phyloP scores from a whole-genome alignment of 2,797 vertebrate genomes.

The Valencia hispanica region DNA sequence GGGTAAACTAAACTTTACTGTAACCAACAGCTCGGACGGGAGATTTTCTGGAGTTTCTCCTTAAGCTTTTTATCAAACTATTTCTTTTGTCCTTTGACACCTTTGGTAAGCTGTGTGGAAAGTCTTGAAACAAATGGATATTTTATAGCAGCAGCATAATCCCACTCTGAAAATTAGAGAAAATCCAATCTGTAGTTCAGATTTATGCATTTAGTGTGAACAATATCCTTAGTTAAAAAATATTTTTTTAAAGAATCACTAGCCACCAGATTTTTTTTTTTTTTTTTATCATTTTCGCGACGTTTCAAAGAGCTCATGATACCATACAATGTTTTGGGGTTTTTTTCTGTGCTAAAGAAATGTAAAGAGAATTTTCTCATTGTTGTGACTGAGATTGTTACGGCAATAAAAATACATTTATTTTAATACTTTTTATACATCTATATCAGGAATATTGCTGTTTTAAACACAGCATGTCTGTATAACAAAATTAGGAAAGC shows the following conservation, averaged over 20 bases:
- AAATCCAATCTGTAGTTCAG: neutral
- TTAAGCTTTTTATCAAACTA: neutral
- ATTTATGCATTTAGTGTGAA: neutral
- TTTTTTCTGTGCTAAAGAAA: too few species aligned
- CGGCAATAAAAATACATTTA: too few species aligned
- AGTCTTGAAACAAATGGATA: neutral
- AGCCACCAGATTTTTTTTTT: too few species aligned
- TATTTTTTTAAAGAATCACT: neutral
- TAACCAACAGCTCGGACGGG: neutral
- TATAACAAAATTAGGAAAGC: neutral
- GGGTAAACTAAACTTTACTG: too few species aligned
- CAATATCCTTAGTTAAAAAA: neutral
- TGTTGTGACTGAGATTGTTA: too few species aligned
- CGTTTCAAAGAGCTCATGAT: too few species aligned
- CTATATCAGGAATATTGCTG: neutral
- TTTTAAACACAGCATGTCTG: neutral
- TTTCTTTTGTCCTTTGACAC: neutral
- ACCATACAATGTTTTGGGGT: too few species aligned
- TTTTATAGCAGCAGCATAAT: slow-evolving; percentile 2
- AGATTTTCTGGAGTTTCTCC: neutral
- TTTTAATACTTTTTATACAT: too few species aligned
- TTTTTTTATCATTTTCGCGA: too few species aligned
- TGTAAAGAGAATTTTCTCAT: too few species aligned
- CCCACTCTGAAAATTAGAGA: neutral
- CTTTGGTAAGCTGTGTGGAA: neutral